These are phyloP conservation scores for Psittacula derbiana DNA, from an alignment of 2,797 vertebrate genomes.

Conservation along the genomic window DNA sequence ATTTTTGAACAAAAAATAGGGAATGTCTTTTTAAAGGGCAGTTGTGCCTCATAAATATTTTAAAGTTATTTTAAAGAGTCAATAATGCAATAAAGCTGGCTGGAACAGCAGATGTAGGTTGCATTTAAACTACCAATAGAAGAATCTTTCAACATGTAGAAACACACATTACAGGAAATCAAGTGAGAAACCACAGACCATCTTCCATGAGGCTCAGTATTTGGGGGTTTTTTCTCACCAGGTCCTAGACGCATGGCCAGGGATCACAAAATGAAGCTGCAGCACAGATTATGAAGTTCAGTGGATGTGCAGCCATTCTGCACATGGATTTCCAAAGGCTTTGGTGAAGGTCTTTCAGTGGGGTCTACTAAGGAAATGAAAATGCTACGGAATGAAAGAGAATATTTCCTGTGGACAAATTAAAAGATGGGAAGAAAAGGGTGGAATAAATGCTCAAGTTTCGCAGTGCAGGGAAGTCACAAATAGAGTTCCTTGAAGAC, in stretches of 20 bases:
- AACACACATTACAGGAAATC: background rate
- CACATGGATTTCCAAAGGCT: background rate
- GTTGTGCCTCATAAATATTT: background rate
- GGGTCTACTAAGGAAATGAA: background rate
- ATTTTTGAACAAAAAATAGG: background rate
- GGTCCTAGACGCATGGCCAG: background rate
- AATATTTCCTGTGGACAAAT: background rate
- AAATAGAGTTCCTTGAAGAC: background rate
- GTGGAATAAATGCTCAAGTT: background rate
- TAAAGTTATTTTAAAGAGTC: background rate
- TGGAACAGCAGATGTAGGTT: background rate
- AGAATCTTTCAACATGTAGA: background rate
- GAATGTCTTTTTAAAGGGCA: background rate
- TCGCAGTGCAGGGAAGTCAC: background rate
- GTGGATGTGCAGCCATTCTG: background rate
- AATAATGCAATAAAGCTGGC: background rate
- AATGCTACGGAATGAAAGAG: background rate
- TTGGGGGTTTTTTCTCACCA: rapidly evolving
- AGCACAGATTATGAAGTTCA: background rate
- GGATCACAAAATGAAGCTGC: background rate
- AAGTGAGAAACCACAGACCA: background rate
- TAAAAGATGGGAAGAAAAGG: background rate
- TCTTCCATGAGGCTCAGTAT: background rate
- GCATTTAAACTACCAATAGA: background rate
- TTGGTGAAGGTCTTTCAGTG: background rate